Conservation (phyloP, 1,140 invertebrate genomes). For the Drosophila suzukii region DNA sequence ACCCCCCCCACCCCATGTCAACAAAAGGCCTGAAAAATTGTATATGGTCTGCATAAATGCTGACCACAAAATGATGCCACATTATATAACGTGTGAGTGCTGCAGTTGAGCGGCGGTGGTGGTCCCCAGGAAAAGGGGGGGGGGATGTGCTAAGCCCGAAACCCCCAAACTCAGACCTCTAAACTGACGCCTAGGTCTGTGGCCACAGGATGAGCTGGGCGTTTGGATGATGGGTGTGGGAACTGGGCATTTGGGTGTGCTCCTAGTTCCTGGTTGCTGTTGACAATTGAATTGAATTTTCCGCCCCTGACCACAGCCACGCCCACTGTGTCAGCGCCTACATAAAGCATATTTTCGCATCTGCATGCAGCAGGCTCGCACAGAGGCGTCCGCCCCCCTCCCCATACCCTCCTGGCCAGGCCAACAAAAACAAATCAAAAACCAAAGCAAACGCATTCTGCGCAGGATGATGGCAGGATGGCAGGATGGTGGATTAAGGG, state of each 20-base stretch:
- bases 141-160: conserved; percentile 47
- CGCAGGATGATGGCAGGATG: background rate
- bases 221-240: conserved; percentile 1
- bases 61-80: conserved; percentile 82
- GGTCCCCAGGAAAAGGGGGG: conserved; percentile 2
- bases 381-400: conserved; percentile 12
- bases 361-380: conserved; percentile 62
- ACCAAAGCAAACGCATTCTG: conserved; percentile 30
- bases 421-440: conserved; percentile 66
- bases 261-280: conserved; percentile 48
- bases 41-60: conserved; percentile 75
- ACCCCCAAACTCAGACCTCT: conserved; percentile 40
- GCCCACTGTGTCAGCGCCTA: conserved; percentile 57
- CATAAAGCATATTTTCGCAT: conserved; percentile 77
- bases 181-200: conserved; percentile 51
- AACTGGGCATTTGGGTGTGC: conserved; percentile 26
- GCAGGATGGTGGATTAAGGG: conserved; percentile 32
- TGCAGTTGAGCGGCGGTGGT: conserved; percentile 15
- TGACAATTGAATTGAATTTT: conserved; percentile 83
- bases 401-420: conserved; percentile 8
- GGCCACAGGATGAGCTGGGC: conserved; percentile 32
- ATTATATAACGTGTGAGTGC: conserved; percentile 72
- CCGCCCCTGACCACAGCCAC: conserved; percentile 53
- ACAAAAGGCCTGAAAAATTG: conserved; percentile 75
- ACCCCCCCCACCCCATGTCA: conserved; percentile 38